A percentile compares a stretch with the other conserved stretches of the same genome.
These are phyloP conservation scores for Porites cylindrica DNA, from an alignment of 92 coral and sea anemone genomes.

Conservation along the genomic window DNA sequence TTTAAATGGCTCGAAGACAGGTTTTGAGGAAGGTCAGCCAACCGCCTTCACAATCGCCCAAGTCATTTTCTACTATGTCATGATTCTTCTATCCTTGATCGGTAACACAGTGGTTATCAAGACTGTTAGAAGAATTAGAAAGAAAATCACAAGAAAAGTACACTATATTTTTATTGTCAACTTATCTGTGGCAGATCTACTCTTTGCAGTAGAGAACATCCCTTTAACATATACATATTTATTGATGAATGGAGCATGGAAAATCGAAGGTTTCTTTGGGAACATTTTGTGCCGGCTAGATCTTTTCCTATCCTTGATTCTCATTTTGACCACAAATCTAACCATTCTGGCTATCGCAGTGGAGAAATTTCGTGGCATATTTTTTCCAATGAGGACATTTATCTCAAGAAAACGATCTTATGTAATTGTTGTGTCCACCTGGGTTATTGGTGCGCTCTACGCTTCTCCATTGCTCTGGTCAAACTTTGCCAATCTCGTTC, in stretches of 20 bases:
- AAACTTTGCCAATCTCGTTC: slow-evolving; percentile 1
- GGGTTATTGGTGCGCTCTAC: slow-evolving; percentile 18
- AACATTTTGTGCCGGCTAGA: slow-evolving; percentile 17
- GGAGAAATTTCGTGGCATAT: slow-evolving; percentile 24
- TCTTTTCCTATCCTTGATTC: background rate
- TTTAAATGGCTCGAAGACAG: too few relatives aligned
- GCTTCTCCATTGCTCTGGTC: slow-evolving; percentile 11
- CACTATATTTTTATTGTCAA: slow-evolving; percentile 23
- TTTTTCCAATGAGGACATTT: slow-evolving; percentile 18
- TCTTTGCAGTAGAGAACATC: slow-evolving; percentile 18
- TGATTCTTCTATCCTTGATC: slow-evolving; percentile 18
- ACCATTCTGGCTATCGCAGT: slow-evolving; percentile 34
- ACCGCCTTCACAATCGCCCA: background rate
- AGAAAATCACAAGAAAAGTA: slow-evolving; percentile 7
- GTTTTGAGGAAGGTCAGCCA: background rate
- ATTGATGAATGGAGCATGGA: slow-evolving; percentile 24
- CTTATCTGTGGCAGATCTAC: slow-evolving; percentile 44
- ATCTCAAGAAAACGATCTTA: slow-evolving; percentile 25
- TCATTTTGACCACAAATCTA: slow-evolving; percentile 15
- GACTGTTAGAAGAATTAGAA: slow-evolving; percentile 10
- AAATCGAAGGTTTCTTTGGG: slow-evolving; percentile 18
- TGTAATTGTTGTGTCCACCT: slow-evolving; percentile 4
- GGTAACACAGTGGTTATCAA: slow-evolving; percentile 43
- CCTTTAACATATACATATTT: slow-evolving; percentile 2
- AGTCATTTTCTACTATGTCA: slow-evolving; percentile 10